phyloP scores from a whole-genome alignment of 2,888 invertebrate species.

The Zaprionus bogoriensis region DNA sequence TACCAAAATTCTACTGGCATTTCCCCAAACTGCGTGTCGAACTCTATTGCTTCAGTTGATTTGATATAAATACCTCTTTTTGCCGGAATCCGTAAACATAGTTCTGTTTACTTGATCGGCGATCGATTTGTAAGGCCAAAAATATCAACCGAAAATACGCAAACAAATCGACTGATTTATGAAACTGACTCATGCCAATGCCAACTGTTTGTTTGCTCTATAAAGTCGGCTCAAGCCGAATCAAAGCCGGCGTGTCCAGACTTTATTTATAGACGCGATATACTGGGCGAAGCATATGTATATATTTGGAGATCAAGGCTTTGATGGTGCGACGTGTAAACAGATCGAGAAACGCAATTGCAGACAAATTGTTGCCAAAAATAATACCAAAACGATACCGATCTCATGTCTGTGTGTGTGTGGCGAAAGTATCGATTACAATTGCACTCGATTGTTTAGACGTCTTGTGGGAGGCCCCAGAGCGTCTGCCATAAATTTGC shows the following conservation, averaged over 20 bases:
- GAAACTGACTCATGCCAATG: not conserved
- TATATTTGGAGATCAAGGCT: slow-evolving; percentile 5
- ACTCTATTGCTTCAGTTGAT: not conserved
- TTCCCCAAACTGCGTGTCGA: not conserved
- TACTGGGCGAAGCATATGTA: not conserved
- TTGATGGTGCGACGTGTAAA: slow-evolving; percentile 42
- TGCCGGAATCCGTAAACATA: not conserved
- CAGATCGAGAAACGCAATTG: slow-evolving; percentile 45
- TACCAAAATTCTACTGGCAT: too few species aligned
- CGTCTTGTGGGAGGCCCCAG: slow-evolving; percentile 36
- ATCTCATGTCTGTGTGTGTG: slow-evolving; percentile 21
- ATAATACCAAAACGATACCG: slow-evolving; percentile 1
- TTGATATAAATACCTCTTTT: not conserved
- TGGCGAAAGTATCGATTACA: slow-evolving; percentile 49
- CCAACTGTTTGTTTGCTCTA: slow-evolving; percentile 13
- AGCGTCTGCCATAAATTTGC: slow-evolving; percentile 61
- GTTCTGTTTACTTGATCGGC: not conserved
- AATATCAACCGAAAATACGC: not conserved
- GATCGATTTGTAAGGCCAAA: slow-evolving; percentile 4
- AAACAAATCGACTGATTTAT: too few species aligned
- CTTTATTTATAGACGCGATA: slow-evolving; percentile 24
- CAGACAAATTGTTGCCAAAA: slow-evolving; percentile 65
- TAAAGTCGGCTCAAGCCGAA: not conserved
- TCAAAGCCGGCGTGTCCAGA: slow-evolving; percentile 16
- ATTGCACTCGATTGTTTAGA: slow-evolving; percentile 26